Base-by-base conservation (phyloP, 2,888 invertebrate genomes). In the Troides aeacus region DNA sequence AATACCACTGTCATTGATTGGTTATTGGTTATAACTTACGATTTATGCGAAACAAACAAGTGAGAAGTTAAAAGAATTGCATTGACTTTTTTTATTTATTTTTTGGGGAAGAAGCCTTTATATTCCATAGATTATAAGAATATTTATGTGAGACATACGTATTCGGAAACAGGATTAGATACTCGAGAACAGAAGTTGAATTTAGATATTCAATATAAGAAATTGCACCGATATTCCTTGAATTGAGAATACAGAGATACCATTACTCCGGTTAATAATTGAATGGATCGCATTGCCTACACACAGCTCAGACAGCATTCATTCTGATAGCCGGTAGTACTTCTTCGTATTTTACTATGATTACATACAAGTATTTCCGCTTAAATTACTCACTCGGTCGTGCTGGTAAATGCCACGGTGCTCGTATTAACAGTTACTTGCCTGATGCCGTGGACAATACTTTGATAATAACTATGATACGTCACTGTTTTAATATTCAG, bases 301-400 rank as follows among this genome's bases (percentile, higher is more conserved):
- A 53, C 68, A 59, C 30, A 50, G 8, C 63, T 57, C 63, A 50
- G 64, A 59, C 63, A 64, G 17, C 36, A 15, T 64, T 50, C 4
- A 30, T 68, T 57, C 62, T 58, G 46, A 30, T 60, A 59, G n/a
- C 12, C 23, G 21, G 21, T 18, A 7, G 12, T 18, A 53, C 62
- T 68, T 62, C 67, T 68, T 46, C 42, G 67, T 62, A 68, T 68
- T 67, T 57, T 30, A 68, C 64, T 60, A 68, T 50, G 59, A 60
- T 64, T 60, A 59, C 50, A 58, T 23, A 63, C 36, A 68, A 68
- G 53, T 39, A 68, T 68, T 68, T 68, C 68, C 68, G 63, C 53
- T 60, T 63, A 10, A 39, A 68, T 68, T 68, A 68, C 60, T 68
- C 60, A 68, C 53, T 64, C 23, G 59, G 50, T 60, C 64, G 64